A percentile compares a stretch with the other conserved stretches of the same genome.
Conservation (phyloP, 2,888 invertebrate species). For the Synergus gifuensis region DNA sequence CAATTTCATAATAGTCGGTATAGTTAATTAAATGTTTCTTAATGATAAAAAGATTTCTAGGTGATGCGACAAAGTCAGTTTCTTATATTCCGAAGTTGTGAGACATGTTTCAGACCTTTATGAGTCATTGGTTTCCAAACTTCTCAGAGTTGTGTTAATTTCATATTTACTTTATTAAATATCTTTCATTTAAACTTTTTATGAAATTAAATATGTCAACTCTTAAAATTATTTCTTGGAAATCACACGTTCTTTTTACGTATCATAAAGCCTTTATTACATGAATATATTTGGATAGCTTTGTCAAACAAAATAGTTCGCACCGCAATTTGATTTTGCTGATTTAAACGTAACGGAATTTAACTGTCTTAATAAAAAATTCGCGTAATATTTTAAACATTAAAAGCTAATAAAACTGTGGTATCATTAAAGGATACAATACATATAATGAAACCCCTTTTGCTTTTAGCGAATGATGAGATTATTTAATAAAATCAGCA, state of each 20-base stretch:
- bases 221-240: not conserved
- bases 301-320: conserved; percentile 18
- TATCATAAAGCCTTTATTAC: not conserved
- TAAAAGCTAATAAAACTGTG: not conserved
- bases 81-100: not conserved
- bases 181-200: not conserved
- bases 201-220: not conserved
- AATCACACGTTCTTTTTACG: not conserved
- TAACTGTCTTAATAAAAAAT: not conserved
- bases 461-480: not conserved
- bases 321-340: not conserved
- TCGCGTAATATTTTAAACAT: not conserved
- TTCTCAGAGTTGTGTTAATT: not conserved
- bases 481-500: not conserved
- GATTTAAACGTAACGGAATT: not conserved
- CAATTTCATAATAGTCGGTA: not conserved
- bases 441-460: not conserved
- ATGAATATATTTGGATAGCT: conserved; percentile 8
- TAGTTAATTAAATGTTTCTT: conserved; percentile 9
- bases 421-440: not conserved
- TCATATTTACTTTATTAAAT: not conserved
- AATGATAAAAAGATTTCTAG: not conserved
- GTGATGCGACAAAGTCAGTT: not conserved
- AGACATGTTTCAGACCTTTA: not conserved
- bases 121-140: not conserved